These are phyloP conservation scores for Drusus annulatus DNA, from an alignment of 1,140 invertebrate genomes.

Conservation along the genomic window DNA sequence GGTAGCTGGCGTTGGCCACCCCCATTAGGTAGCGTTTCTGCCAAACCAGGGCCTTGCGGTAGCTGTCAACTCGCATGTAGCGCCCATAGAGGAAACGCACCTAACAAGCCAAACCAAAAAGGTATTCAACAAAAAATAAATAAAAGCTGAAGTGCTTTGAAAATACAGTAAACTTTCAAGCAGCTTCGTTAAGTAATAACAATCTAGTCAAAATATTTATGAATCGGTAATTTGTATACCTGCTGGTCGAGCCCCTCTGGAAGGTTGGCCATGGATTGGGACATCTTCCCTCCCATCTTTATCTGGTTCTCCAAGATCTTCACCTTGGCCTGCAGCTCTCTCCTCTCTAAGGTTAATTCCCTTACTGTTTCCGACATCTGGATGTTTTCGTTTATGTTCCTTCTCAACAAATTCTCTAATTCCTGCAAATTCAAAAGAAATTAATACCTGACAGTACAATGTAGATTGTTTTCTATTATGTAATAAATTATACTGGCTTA, in stretches of 20 bases:
- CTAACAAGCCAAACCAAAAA: slow-evolving; percentile 62
- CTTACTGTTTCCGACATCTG: slow-evolving; percentile 69
- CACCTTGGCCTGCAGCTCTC: slow-evolving; percentile 65
- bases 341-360: slow-evolving; percentile 67
- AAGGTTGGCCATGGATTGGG: slow-evolving; percentile 60
- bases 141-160: too few species aligned
- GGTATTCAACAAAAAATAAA: too few species aligned
- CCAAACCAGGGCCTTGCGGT: slow-evolving; percentile 85
- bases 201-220: not conserved
- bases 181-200: too few species aligned
- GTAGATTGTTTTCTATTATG: too few species aligned
- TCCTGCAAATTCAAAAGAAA: slow-evolving; percentile 61
- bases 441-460: too few species aligned
- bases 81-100: slow-evolving; percentile 79
- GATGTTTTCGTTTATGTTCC: slow-evolving; percentile 71
- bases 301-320: slow-evolving; percentile 62
- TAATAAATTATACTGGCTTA: too few species aligned
- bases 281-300: slow-evolving; percentile 56
- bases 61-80: slow-evolving; percentile 84
- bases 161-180: not conserved
- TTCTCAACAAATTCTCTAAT: slow-evolving; percentile 68
- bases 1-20: slow-evolving; percentile 71
- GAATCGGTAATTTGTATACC: slow-evolving; percentile 30
- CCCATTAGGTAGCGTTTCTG: slow-evolving; percentile 88
- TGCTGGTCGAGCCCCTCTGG: slow-evolving; percentile 60